phyloP scores from a whole-genome alignment of 1,140 invertebrate genomes.

The Apis dorsata region DNA sequence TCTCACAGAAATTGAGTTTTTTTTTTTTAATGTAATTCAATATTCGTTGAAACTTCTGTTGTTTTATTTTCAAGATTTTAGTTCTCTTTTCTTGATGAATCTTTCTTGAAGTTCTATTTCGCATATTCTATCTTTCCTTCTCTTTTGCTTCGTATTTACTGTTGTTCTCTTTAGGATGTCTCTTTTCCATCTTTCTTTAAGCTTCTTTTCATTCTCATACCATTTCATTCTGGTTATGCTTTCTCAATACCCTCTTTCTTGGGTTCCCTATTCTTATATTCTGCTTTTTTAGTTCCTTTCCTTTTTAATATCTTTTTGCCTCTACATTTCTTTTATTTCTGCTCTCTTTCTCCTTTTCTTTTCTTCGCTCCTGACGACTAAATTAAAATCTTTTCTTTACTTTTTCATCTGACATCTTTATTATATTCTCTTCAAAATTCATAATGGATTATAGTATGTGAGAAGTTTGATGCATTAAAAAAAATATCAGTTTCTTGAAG shows the following conservation, averaged over 20 bases:
- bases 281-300: background rate
- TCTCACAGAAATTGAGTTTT: background rate
- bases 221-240: background rate
- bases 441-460: background rate
- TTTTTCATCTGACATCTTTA: background rate
- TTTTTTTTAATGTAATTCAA: background rate
- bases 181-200: background rate
- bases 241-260: background rate
- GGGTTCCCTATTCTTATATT: background rate
- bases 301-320: background rate
- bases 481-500: too few relatives aligned
- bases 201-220: background rate
- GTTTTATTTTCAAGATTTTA: background rate
- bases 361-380: background rate
- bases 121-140: background rate
- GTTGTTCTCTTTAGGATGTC: background rate
- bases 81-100: background rate
- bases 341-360: background rate
- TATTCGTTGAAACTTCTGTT: background rate
- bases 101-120: background rate
- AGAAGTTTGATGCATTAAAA: too few relatives aligned
- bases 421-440: background rate
- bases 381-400: background rate
- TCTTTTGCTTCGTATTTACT: background rate
- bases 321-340: background rate